phyloP scores from a whole-genome alignment of 2,113 vertebrate genomes.

The Pedetes capensis region DNA sequence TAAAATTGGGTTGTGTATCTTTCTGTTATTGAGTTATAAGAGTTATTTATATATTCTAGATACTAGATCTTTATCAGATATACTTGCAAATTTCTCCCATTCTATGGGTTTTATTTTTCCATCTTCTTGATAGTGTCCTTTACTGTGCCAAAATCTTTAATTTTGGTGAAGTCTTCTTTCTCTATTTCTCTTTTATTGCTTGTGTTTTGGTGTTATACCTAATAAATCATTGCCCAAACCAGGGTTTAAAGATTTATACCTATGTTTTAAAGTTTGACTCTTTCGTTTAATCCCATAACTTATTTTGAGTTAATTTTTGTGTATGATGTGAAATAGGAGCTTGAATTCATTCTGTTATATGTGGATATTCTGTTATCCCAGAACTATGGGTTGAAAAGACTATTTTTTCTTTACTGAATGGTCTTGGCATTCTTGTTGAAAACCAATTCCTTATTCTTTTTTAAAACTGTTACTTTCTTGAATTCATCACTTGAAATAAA shows the following conservation, averaged over 20 bases:
- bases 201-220: background rate
- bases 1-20: constrained; percentile 13
- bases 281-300: background rate
- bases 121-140: background rate
- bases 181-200: background rate
- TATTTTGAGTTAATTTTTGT: constrained; percentile 10
- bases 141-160: background rate
- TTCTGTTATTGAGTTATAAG: constrained; percentile 27
- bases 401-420: background rate
- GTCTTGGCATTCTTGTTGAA: background rate
- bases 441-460: background rate
- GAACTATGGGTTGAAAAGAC: background rate
- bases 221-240: background rate
- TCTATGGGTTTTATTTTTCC: background rate
- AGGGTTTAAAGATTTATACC: constrained; percentile 16
- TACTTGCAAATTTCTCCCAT: background rate
- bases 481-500: constrained; percentile 13
- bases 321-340: background rate
- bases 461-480: background rate
- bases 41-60: constrained; percentile 2
- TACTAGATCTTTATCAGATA: background rate
- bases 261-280: background rate
- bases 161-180: background rate
- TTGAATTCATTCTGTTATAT: background rate
- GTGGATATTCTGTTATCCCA: background rate